phyloP scores from a whole-genome alignment of 2,888 invertebrate genomes.

The Lasioglossum vierecki region DNA sequence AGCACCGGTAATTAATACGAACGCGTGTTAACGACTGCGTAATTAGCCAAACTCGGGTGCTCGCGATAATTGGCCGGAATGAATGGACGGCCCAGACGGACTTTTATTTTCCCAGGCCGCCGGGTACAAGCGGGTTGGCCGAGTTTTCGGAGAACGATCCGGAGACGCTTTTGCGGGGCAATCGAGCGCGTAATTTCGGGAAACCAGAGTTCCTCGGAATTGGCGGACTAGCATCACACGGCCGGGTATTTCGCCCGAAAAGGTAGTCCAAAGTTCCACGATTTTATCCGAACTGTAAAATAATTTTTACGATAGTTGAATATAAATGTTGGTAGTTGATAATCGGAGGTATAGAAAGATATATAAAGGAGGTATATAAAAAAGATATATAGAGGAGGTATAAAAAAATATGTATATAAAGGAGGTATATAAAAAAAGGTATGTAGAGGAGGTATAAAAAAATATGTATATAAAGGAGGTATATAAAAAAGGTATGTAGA shows the following conservation, averaged over 20 bases:
- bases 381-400: no score
- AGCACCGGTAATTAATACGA: constrained; percentile 18
- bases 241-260: background rate
- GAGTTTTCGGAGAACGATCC: constrained; percentile 25
- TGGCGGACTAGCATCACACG: background rate
- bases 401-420: no score
- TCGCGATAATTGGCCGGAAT: constrained; percentile 44
- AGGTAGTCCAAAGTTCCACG: background rate
- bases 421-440: no score
- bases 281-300: background rate
- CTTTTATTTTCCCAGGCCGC: constrained; percentile 17
- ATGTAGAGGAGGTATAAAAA: no score
- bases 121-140: constrained; percentile 14
- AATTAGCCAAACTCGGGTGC: constrained; percentile 41
- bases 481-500: no score
- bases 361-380: no score
- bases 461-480: no score
- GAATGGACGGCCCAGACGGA: constrained; percentile 9
- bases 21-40: constrained; percentile 39
- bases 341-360: no score
- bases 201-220: background rate
- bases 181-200: constrained; percentile 21
- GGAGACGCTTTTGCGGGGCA: background rate
- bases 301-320: background rate
- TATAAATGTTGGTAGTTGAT: no score